Percentiles rank a stretch among this genome's conserved stretches.
Evolutionary conservation across 2,888 invertebrate genomes (phyloP).

Genomic region (Saturnia japonica): DNA sequence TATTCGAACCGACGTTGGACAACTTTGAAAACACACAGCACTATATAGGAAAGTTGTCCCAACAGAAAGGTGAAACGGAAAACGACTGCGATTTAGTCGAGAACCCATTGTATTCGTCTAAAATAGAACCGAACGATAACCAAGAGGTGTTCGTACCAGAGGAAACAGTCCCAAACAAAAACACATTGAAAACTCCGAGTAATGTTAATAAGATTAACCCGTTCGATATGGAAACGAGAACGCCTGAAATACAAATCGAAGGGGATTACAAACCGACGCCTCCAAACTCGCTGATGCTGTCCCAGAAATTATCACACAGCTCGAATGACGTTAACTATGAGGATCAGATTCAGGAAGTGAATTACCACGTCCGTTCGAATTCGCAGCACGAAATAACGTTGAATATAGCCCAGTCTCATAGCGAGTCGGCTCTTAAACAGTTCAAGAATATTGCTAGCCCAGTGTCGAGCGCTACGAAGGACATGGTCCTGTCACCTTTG

Average conservation of each 20-base stretch:
- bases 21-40: conserved; percentile 77
- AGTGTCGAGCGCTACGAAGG: conserved; percentile 82
- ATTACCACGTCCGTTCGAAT: conserved; percentile 74
- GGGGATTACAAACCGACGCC: conserved; percentile 67
- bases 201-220: conserved; percentile 66
- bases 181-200: conserved; percentile 62
- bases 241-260: conserved; percentile 85
- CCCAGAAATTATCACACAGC: conserved; percentile 86
- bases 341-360: conserved; percentile 43
- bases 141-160: conserved; percentile 82
- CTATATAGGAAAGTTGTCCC: conserved; percentile 61
- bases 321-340: conserved; percentile 84
- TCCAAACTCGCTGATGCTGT: conserved; percentile 79
- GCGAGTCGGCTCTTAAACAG: conserved; percentile 89
- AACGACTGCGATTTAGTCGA: conserved; percentile 72
- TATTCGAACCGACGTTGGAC: conserved; percentile 76
- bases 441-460: conserved; percentile 87
- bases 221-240: conserved; percentile 65
- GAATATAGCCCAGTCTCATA: conserved; percentile 89
- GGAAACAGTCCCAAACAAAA: conserved; percentile 64
- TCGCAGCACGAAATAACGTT: conserved; percentile 86
- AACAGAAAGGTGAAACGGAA: conserved; percentile 50
- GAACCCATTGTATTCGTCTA: conserved; percentile 75
- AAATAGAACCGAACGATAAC: conserved; percentile 63
- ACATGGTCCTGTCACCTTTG: conserved; percentile 87